phyloP scores from a whole-genome alignment of 2,797 vertebrate genomes.

The Phrynocephalus vlangalii region DNA sequence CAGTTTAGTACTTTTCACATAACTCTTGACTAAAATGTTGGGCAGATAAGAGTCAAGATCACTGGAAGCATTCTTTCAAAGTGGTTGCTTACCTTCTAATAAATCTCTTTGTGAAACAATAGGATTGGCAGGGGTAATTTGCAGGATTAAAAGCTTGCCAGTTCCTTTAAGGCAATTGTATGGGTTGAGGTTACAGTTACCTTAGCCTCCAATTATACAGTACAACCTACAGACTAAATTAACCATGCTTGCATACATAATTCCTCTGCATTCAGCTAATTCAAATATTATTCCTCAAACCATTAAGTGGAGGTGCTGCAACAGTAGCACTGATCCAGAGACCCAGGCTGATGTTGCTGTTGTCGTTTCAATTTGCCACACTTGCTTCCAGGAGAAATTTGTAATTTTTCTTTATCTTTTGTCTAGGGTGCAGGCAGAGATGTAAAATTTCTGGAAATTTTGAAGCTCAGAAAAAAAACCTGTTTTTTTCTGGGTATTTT shows the following conservation, averaged over 20 bases:
- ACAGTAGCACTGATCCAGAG: background rate
- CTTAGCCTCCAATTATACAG: conserved; percentile 26
- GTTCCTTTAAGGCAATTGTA: conserved; percentile 59
- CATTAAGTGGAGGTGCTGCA: background rate
- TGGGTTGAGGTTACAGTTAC: conserved; percentile 54
- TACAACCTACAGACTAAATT: background rate
- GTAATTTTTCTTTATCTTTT: background rate
- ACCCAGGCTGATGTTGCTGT: background rate
- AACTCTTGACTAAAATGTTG: background rate
- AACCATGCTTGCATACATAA: conserved; percentile 61
- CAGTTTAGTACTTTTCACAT: background rate
- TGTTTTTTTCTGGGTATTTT: too few species aligned
- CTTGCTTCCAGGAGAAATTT: background rate
- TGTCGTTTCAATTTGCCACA: background rate
- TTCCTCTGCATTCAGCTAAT: background rate
- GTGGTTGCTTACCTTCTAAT: background rate
- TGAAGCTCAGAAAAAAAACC: too few species aligned
- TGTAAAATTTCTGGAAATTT: too few species aligned
- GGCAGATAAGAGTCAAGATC: background rate
- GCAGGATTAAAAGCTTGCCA: conserved; percentile 55
- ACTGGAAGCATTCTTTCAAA: background rate
- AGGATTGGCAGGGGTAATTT: conserved; percentile 47
- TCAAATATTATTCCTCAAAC: background rate
- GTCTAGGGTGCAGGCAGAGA: background rate
- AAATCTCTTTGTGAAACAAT: conserved; percentile 38